Evolutionary conservation across 2,113 vertebrate species (phyloP).

Genomic region (Hyperoodon ampullatus): DNA sequence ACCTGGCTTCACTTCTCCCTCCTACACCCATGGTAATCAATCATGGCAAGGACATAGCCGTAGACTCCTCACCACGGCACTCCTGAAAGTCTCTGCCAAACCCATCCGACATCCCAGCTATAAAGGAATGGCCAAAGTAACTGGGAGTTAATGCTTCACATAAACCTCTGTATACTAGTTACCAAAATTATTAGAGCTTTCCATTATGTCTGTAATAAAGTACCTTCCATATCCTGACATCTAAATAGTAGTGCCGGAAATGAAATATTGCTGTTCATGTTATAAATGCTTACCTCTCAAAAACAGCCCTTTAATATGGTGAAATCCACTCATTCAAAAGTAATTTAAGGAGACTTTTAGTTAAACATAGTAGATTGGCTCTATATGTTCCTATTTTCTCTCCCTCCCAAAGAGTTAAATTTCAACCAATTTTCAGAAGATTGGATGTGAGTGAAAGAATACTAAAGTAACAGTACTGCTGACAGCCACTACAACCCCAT

Average conservation of each 20-base stretch:
- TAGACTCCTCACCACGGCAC: not conserved
- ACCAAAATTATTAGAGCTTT: slow-evolving; percentile 15
- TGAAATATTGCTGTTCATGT: not conserved
- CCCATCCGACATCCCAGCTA: not conserved
- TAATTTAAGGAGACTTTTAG: not conserved
- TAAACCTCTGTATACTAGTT: not conserved
- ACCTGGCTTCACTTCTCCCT: not conserved
- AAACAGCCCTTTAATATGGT: not conserved
- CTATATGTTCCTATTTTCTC: not conserved
- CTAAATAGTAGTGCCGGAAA: not conserved
- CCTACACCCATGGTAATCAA: not conserved
- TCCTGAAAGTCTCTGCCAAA: not conserved
- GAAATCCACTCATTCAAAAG: not conserved
- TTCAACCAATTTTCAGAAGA: not conserved
- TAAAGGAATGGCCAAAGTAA: not conserved
- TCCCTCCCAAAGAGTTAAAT: not conserved
- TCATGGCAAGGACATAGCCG: not conserved
- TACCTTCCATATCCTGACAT: not conserved
- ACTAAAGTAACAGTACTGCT: not conserved
- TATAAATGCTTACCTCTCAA: slow-evolving; percentile 6
- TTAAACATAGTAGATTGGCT: not conserved
- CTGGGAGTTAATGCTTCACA: not conserved
- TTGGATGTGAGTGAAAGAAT: not conserved
- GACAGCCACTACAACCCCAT: not conserved
- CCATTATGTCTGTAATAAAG: not conserved